Evolutionary conservation across 2,888 invertebrate species (phyloP).

Genomic region (Yponomeuta malinellus): DNA sequence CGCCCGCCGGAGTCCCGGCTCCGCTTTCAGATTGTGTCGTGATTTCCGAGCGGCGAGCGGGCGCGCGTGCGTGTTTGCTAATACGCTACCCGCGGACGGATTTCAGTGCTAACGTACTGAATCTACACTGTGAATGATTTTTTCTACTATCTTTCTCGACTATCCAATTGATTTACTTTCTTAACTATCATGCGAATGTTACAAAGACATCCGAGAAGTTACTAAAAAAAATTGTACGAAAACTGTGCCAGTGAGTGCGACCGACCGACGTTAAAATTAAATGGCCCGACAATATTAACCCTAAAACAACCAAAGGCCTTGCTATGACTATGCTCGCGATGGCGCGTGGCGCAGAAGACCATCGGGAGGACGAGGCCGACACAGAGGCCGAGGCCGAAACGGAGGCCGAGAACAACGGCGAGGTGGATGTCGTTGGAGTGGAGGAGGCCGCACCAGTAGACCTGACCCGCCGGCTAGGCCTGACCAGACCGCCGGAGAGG

Average conservation of each 20-base stretch:
- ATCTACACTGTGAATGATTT: constrained; percentile 4
- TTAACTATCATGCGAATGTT: not conserved
- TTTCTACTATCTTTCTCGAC: not conserved
- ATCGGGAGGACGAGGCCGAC: constrained; percentile 40
- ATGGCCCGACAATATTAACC: not conserved
- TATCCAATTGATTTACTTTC: not conserved
- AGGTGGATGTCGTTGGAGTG: constrained; percentile 68
- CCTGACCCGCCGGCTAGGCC: constrained; percentile 67
- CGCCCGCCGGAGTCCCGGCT: constrained; percentile 41
- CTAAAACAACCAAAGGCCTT: constrained; percentile 34
- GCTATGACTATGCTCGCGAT: constrained; percentile 75
- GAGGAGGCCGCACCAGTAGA: constrained; percentile 69
- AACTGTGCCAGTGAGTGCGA: not conserved
- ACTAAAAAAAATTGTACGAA: not conserved
- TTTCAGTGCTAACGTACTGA: constrained; percentile 34
- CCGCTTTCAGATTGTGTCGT: constrained; percentile 45
- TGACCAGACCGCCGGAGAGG: constrained; percentile 76
- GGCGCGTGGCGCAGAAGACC: constrained; percentile 66
- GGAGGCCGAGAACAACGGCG: constrained; percentile 55
- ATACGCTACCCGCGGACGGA: constrained; percentile 27
- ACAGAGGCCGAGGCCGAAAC: constrained; percentile 42
- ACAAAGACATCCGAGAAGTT: not conserved
- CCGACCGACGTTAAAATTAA: not conserved
- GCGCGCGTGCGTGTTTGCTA: constrained; percentile 31
- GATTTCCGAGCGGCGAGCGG: constrained; percentile 42